Evolutionary conservation across 2,113 vertebrate species (phyloP).

Genomic region (Bufo bufo): DNA sequence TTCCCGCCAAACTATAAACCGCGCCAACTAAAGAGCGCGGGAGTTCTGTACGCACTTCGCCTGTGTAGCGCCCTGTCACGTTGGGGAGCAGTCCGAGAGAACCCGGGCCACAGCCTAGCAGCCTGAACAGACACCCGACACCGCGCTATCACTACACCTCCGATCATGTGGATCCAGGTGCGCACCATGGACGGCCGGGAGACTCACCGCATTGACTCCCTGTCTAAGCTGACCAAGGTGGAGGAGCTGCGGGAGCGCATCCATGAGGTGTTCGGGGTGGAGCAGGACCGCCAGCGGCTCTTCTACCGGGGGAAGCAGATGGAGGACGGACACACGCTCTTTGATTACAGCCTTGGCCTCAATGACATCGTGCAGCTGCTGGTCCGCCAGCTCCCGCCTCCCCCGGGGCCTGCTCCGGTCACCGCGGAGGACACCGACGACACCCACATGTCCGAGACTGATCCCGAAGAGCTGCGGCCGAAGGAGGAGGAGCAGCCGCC

Average conservation of each 20-base stretch:
- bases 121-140: too few relatives aligned
- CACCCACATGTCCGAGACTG: background rate
- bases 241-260: constrained; percentile 87
- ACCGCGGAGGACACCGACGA: constrained; percentile 64
- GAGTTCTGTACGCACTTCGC: constrained; percentile 34
- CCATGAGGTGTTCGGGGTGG: constrained; percentile 83
- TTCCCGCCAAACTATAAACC: constrained; percentile 70
- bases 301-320: constrained; percentile 98
- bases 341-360: constrained; percentile 90
- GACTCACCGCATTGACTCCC: constrained; percentile 86
- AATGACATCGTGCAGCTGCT: constrained; percentile 95
- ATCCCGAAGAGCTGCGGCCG: background rate
- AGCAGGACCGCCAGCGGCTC: constrained; percentile 84
- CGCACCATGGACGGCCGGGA: constrained; percentile 95
- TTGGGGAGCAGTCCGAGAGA: too few relatives aligned
- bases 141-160: background rate
- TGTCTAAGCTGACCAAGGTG: constrained; percentile 95
- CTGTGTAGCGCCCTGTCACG: background rate
- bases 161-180: constrained; percentile 97
- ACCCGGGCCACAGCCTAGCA: too few relatives aligned
- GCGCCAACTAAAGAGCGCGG: constrained; percentile 56
- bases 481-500: too few relatives aligned
- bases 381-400: constrained; percentile 76
- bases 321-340: constrained; percentile 95
- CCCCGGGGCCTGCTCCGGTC: constrained; percentile 57